Percentiles rank a stretch among this genome's conserved stretches.
phyloP scores from a whole-genome alignment of 1,140 invertebrate species.

The Arion vulgaris region DNA sequence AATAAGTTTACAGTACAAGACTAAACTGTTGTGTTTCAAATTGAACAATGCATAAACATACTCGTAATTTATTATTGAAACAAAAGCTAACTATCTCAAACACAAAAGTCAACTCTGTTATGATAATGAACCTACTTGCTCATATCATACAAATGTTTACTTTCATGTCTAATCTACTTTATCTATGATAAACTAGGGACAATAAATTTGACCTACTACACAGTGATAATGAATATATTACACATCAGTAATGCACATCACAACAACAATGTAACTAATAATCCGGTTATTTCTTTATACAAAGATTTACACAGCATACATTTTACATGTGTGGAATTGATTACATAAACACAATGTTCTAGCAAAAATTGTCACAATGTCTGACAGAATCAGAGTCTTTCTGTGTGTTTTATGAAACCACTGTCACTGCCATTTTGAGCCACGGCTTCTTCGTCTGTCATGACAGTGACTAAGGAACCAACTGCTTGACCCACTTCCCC shows the following conservation, averaged over 20 bases:
- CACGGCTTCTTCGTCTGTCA: slow-evolving; percentile 77
- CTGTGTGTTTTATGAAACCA: slow-evolving; percentile 26
- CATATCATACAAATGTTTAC: too few relatives aligned
- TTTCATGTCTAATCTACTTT: too few relatives aligned
- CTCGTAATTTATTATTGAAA: too few relatives aligned
- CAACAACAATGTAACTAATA: not conserved
- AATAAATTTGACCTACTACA: not conserved
- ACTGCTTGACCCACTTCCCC: slow-evolving; percentile 88
- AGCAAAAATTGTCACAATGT: not conserved
- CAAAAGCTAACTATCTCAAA: too few relatives aligned
- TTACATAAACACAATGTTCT: not conserved
- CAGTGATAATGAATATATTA: not conserved
- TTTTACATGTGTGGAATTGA: slow-evolving; percentile 28
- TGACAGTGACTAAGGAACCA: slow-evolving; percentile 88
- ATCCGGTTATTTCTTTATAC: not conserved
- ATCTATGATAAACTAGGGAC: not conserved
- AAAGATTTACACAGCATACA: not conserved
- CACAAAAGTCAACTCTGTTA: too few relatives aligned
- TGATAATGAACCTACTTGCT: too few relatives aligned
- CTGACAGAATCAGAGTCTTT: not conserved
- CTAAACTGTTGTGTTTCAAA: too few relatives aligned
- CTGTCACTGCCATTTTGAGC: slow-evolving; percentile 23
- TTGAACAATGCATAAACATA: too few relatives aligned
- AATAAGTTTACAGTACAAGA: too few relatives aligned
- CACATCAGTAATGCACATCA: not conserved